Evolutionary conservation across 2,113 vertebrate genomes (phyloP).

Genomic region (Xiphophorus hellerii): DNA sequence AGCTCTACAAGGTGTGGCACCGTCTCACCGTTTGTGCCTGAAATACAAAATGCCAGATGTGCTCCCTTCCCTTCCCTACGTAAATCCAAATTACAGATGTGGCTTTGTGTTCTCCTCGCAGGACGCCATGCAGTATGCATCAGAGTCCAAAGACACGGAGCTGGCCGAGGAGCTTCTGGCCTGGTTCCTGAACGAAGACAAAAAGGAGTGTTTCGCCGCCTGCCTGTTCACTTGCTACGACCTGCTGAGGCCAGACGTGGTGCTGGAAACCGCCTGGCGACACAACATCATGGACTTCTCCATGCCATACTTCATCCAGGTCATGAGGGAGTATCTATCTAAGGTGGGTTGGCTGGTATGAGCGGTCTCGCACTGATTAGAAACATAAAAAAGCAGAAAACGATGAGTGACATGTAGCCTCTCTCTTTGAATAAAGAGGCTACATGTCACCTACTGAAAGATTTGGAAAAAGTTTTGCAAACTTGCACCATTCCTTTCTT

Average conservation of each 20-base stretch:
- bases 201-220: constrained; percentile 97
- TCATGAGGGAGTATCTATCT: constrained; percentile 98
- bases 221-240: constrained; percentile 99
- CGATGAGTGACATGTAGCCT: neutral
- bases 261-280: constrained; percentile 97
- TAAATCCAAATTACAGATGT: neutral
- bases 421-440: neutral
- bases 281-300: constrained; percentile 99
- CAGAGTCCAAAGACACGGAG: constrained; percentile 97
- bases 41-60: neutral
- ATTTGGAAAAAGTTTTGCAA: constrained; percentile 38
- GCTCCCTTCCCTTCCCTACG: neutral
- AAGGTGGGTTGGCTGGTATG: constrained; percentile 85
- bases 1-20: constrained; percentile 91
- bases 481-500: neutral
- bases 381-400: neutral
- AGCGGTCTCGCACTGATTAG: neutral
- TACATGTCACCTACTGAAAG: neutral
- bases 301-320: constrained; percentile 99
- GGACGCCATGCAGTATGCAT: constrained; percentile 99
- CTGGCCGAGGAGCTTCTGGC: constrained; percentile 96
- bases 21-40: neutral
- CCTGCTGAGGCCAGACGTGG: constrained; percentile 95
- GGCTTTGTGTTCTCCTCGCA: constrained; percentile 50
- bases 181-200: constrained; percentile 97